phyloP scores from a whole-genome alignment of 1,140 invertebrate species.

The Hestina assimilis region DNA sequence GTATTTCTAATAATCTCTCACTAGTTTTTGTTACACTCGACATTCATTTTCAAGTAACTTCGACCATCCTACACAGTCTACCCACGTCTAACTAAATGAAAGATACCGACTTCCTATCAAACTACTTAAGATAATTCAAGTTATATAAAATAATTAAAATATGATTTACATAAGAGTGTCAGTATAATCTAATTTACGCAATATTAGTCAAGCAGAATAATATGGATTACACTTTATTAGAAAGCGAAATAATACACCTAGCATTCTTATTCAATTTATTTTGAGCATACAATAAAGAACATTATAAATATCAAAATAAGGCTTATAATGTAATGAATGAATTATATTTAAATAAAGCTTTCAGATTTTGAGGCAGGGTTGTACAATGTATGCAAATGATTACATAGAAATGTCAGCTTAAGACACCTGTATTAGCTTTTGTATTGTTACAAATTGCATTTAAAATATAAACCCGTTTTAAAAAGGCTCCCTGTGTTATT shows the following conservation, averaged over 20 bases:
- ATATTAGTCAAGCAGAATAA: not conserved
- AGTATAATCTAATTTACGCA: constrained; percentile 7
- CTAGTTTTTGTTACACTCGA: too few relatives aligned
- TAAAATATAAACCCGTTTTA: constrained; percentile 19
- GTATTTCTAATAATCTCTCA: too few relatives aligned
- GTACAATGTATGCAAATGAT: constrained; percentile 31
- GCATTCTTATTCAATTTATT: not conserved
- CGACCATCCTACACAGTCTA: too few relatives aligned
- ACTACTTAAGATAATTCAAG: too few relatives aligned
- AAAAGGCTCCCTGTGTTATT: constrained; percentile 20
- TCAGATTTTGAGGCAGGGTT: not conserved
- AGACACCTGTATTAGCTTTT: not conserved
- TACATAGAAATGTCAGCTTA: constrained; percentile 27
- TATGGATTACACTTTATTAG: constrained; percentile 17
- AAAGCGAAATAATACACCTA: constrained; percentile 17
- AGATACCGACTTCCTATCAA: too few relatives aligned
- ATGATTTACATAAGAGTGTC: too few relatives aligned
- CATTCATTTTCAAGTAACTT: too few relatives aligned
- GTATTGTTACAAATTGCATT: constrained; percentile 20
- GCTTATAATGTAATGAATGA: not conserved
- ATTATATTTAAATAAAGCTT: not conserved
- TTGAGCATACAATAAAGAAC: not conserved
- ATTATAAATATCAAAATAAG: constrained; percentile 1
- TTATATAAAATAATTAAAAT: too few relatives aligned
- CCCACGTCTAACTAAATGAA: too few relatives aligned